phyloP scores from a whole-genome alignment of 2,888 invertebrate species.

The Mayetiola destructor region DNA sequence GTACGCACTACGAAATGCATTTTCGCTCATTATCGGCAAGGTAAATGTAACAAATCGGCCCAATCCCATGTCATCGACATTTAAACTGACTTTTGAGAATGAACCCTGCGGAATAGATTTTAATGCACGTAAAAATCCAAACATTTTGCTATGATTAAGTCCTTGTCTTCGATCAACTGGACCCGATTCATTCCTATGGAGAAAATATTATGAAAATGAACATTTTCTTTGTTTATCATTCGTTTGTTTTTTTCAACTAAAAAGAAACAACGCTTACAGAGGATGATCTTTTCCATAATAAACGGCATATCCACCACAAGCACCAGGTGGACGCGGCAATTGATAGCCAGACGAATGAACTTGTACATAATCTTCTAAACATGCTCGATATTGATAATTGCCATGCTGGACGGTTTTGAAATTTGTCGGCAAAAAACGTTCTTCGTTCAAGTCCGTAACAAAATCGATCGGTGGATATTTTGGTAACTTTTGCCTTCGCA shows the following conservation, averaged over 20 bases:
- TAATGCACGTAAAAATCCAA: neutral
- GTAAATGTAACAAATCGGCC: neutral
- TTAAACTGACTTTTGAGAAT: neutral
- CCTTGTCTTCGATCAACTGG: neutral
- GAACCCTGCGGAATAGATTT: neutral
- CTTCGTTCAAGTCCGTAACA: neutral
- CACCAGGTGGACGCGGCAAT: neutral
- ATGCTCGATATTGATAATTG: neutral
- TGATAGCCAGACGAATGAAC: neutral
- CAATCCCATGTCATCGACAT: neutral
- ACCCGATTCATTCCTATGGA: neutral
- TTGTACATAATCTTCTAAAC: neutral
- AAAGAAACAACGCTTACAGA: neutral
- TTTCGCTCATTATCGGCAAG: neutral
- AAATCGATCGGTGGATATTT: neutral
- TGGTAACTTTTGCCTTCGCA: neutral
- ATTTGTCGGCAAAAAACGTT: neutral
- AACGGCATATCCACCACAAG: neutral
- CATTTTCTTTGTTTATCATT: no score
- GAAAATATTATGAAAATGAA: neutral
- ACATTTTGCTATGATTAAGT: neutral
- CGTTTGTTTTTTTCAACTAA: neutral
- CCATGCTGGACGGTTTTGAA: neutral
- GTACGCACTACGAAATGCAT: conserved; percentile 2
- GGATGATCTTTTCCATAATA: neutral